Base-by-base conservation (phyloP, 2,113 vertebrate genomes). In the Datnioides undecimradiatus region DNA sequence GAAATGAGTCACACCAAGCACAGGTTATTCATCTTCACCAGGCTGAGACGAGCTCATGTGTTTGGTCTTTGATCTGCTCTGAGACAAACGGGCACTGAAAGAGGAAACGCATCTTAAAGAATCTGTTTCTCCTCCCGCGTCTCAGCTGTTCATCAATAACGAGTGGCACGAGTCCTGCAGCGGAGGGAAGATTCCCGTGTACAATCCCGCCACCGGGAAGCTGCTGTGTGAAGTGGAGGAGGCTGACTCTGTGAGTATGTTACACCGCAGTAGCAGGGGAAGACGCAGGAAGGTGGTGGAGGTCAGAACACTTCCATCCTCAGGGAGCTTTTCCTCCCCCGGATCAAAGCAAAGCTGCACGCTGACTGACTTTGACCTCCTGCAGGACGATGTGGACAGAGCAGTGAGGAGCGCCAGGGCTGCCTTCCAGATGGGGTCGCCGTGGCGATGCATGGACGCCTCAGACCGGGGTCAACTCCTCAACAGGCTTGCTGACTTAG, bases 111-210 rank as follows among this genome's bases (percentile, higher is more conserved):
- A 4, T n/a, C 29, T 40, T 43, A 4, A 52, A 63, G 6, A 31
- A 46, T 21, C 10, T 46, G 6, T 65, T 41, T 52, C 33, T 45
- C 10, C 48, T 49, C 16, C 55, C 36, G 0, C 54, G 2, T 83
- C 70, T 2, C 83, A 98, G 97, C 94, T 98, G 91, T 98, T 98
- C 82, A 97, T 97, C 86, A 94, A 95, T 82, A 97, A 98, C 31
- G 95, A 97, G 64, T 98, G 97, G 97, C 94, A 96, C 33, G 63
- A 94, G 52, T 96, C 97, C 0, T 70, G 90, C 75, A 96, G 95
- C 65, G 95, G 96, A 17, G 95, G 96, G 87, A 97, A 95, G 88
- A 96, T 97, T 80, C 88, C 91, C 16, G 95, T 97, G 55, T 75
- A 93, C 67, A 96, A 97, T 78, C 97, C 97, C 0, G 94, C 96